A percentile compares a stretch with the other conserved stretches of the same genome.
Conservation (phyloP, 2,888 invertebrate genomes). For the Hymenopus coronatus region DNA sequence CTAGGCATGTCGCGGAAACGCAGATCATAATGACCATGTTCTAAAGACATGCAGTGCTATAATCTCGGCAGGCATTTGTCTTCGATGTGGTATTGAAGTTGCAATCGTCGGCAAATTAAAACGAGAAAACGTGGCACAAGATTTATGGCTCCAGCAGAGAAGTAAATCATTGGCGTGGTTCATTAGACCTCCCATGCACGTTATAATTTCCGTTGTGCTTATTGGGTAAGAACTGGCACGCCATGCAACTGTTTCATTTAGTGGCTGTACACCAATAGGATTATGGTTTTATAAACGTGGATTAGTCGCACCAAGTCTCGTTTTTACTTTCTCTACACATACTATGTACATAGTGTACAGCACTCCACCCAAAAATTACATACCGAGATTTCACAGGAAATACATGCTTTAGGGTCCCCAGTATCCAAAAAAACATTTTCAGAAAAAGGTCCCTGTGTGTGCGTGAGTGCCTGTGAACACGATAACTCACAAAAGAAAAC, state of each 20-base stretch:
- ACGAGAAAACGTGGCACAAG: neutral
- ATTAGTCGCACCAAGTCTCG: too few relatives aligned
- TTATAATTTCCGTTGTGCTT: neutral
- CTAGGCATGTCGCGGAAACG: neutral
- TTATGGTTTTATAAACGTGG: too few relatives aligned
- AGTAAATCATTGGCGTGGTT: neutral
- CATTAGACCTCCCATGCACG: neutral
- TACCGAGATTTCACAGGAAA: too few relatives aligned
- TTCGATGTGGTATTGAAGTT: neutral
- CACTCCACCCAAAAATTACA: too few relatives aligned
- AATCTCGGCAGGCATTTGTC: neutral
- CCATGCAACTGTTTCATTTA: neutral
- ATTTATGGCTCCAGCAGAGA: neutral
- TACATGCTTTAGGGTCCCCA: too few relatives aligned
- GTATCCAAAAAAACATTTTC: too few relatives aligned
- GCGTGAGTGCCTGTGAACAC: too few relatives aligned
- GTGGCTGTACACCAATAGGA: too few relatives aligned
- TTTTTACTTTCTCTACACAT: too few relatives aligned
- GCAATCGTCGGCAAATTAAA: neutral
- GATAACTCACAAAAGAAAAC: too few relatives aligned
- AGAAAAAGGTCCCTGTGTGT: too few relatives aligned
- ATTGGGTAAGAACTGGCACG: neutral
- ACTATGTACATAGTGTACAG: too few relatives aligned
- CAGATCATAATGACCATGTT: neutral
- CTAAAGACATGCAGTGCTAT: neutral